phyloP scores from a whole-genome alignment of 2,113 vertebrate species.

The Colistium nudipinnis region DNA sequence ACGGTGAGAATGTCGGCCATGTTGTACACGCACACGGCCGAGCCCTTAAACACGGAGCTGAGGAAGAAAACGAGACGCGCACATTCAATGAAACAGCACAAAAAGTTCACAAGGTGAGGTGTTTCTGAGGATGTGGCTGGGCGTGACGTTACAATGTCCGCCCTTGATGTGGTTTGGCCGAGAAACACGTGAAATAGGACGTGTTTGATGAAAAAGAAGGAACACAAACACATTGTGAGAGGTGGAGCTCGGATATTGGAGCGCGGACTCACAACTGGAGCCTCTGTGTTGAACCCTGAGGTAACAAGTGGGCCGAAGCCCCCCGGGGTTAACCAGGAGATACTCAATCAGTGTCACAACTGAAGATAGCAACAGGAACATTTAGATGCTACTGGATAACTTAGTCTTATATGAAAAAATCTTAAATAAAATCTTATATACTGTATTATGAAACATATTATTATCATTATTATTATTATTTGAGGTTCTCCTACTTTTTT shows the following conservation, averaged over 20 bases:
- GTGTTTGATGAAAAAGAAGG: slow-evolving; percentile 43
- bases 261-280: slow-evolving; percentile 1
- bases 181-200: slow-evolving; percentile 51
- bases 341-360: background rate
- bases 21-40: slow-evolving; percentile 96
- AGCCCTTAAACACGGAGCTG: slow-evolving; percentile 98
- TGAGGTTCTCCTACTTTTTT: no score
- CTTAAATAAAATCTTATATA: no score
- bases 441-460: no score
- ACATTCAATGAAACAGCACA: background rate
- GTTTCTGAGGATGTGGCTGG: slow-evolving; percentile 28
- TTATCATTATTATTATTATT: no score
- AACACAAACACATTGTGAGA: slow-evolving; percentile 41
- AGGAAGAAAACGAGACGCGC: slow-evolving; percentile 81
- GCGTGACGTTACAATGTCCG: no score
- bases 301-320: slow-evolving; percentile 37
- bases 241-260: slow-evolving; percentile 40
- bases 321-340: slow-evolving; percentile 26
- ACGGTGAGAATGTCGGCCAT: slow-evolving; percentile 97
- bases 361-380: background rate
- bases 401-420: no score
- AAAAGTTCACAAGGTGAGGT: background rate
- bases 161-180: slow-evolving; percentile 54
- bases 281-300: slow-evolving; percentile 24
- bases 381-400: no score